Evolutionary conservation across 2,888 invertebrate species (phyloP).

Genomic region (Drosophila emarginata): DNA sequence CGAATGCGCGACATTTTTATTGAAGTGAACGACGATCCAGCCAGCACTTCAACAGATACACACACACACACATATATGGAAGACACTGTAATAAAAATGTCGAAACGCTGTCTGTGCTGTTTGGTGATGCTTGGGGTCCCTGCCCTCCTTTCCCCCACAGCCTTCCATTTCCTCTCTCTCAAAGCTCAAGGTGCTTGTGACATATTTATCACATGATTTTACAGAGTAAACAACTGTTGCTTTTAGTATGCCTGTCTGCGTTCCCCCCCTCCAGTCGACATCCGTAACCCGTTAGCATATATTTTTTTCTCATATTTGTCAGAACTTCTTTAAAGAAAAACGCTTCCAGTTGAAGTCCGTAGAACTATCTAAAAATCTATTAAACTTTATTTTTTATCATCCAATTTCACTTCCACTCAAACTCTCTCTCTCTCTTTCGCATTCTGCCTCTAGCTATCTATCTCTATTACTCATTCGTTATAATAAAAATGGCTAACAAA

Average conservation of each 20-base stretch:
- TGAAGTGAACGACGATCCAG: constrained; percentile 22
- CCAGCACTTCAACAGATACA: not conserved
- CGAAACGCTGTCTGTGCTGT: constrained; percentile 46
- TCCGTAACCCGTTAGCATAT: not conserved
- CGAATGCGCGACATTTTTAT: constrained; percentile 51
- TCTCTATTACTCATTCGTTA: not conserved
- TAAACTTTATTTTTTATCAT: constrained; percentile 7
- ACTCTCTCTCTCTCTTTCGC: too few relatives aligned
- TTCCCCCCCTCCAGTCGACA: not conserved
- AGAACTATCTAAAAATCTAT: not conserved
- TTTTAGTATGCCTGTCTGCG: not conserved
- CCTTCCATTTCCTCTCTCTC: too few relatives aligned
- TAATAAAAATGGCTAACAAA: constrained; percentile 13
- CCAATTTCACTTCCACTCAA: not conserved
- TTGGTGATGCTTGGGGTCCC: not conserved
- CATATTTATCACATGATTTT: constrained; percentile 62
- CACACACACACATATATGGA: constrained; percentile 14
- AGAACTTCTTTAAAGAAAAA: constrained; percentile 12
- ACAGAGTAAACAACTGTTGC: constrained; percentile 17
- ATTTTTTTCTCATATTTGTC: not conserved
- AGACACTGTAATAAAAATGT: constrained; percentile 65
- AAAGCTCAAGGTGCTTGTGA: constrained; percentile 50
- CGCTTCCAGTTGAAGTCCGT: not conserved
- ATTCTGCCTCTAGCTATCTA: too few relatives aligned
- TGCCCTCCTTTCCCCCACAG: not conserved